Evolutionary conservation across 92 coral and sea anemone genomes (phyloP).

Genomic region (Porites evermanni): DNA sequence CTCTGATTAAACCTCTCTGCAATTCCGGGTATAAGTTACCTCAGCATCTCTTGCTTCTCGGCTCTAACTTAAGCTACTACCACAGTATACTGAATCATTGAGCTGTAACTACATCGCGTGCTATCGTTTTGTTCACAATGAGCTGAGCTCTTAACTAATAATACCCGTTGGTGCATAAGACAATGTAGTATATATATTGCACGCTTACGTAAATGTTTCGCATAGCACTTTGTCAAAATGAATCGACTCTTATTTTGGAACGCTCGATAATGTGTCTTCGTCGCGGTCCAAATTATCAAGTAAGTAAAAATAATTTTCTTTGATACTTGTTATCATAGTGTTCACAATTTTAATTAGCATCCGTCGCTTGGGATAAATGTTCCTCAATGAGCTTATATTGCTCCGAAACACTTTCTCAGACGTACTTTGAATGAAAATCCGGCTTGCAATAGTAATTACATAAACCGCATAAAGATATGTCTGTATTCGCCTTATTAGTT

Average conservation of each 20-base stretch:
- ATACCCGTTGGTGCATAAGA: background rate
- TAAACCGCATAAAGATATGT: too few relatives aligned
- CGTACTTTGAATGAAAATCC: background rate
- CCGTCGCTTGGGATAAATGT: background rate
- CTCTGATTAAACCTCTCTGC: too few relatives aligned
- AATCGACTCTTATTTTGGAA: background rate
- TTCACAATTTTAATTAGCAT: background rate
- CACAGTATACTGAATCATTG: background rate
- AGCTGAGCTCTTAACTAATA: background rate
- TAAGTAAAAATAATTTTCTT: background rate
- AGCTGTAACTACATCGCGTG: conserved; percentile 27
- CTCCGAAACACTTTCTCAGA: conserved; percentile 9
- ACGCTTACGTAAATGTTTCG: conserved; percentile 17
- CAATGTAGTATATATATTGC: conserved; percentile 11
- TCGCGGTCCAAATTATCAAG: conserved; percentile 4
- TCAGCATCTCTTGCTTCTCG: too few relatives aligned
- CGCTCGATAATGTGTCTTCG: conserved; percentile 19
- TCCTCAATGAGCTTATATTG: background rate
- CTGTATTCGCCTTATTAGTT: background rate
- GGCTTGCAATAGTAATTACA: background rate
- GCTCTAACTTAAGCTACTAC: too few relatives aligned
- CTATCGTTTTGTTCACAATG: background rate
- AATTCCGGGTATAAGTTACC: too few relatives aligned
- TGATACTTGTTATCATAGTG: background rate
- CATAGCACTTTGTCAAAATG: conserved; percentile 25